phyloP scores from a whole-genome alignment of 2,113 vertebrate species.

The Chionomys nivalis region DNA sequence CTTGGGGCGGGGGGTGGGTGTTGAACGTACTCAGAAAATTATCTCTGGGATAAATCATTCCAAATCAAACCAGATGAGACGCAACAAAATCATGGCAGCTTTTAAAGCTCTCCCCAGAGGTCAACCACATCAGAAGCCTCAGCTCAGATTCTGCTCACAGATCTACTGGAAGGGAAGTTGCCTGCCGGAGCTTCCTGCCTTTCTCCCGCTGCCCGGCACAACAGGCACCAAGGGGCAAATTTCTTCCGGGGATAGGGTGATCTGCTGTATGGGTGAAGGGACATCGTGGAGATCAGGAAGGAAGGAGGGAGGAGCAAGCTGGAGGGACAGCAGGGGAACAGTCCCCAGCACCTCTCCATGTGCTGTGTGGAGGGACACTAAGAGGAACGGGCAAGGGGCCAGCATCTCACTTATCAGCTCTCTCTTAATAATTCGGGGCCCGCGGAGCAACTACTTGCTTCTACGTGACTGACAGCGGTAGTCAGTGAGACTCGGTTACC shows the following conservation, averaged over 20 bases:
- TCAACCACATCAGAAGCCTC: background rate
- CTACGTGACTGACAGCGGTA: background rate
- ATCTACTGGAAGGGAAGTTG: background rate
- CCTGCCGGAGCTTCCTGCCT: no score
- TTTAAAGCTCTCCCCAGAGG: background rate
- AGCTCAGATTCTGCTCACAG: background rate
- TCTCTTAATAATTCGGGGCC: background rate
- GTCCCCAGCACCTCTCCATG: background rate
- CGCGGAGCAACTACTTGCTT: background rate
- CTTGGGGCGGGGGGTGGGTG: background rate
- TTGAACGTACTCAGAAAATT: slow-evolving; percentile 45
- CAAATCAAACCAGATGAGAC: slow-evolving; percentile 53
- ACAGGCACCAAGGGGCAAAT: background rate
- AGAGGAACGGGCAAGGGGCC: background rate
- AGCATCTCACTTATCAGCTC: background rate
- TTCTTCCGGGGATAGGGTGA: background rate
- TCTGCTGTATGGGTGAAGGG: background rate
- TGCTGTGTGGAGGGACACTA: background rate
- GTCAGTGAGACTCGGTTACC: background rate
- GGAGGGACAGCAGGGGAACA: background rate
- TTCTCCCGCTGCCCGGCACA: background rate
- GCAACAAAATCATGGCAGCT: slow-evolving; percentile 10
- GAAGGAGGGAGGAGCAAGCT: background rate
- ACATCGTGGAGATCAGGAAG: background rate
- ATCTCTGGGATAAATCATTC: slow-evolving; percentile 27